These are phyloP conservation scores for Unio pictorum DNA, from an alignment of 2,888 invertebrate genomes.

Conservation along the genomic window DNA sequence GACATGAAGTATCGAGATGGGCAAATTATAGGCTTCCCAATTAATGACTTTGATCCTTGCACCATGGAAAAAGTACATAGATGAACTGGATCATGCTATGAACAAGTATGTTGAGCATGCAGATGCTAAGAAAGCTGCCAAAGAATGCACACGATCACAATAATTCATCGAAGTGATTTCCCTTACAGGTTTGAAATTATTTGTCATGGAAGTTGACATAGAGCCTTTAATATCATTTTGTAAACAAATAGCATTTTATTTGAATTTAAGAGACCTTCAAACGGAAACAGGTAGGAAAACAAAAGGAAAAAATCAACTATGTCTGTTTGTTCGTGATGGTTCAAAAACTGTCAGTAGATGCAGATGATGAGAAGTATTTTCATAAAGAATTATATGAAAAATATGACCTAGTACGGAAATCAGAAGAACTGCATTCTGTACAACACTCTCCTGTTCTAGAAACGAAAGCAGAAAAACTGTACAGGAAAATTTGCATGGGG, in stretches of 20 bases:
- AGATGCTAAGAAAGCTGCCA: not conserved
- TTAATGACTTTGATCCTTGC: no score
- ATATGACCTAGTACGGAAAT: not conserved
- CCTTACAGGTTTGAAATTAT: not conserved
- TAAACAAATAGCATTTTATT: not conserved
- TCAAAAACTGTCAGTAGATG: no score
- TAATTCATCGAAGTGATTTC: slow-evolving; percentile 3
- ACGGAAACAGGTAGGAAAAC: not conserved
- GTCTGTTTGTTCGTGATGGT: not conserved
- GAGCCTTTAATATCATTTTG: slow-evolving; percentile 3
- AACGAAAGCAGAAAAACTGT: slow-evolving; percentile 5
- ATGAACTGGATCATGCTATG: no score
- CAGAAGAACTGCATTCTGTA: not conserved
- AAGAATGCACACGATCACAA: slow-evolving; percentile 3
- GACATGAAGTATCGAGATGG: no score
- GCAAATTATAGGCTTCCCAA: no score
- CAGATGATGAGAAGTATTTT: no score
- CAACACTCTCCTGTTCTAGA: not conserved
- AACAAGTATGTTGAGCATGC: no score
- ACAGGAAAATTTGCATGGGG: slow-evolving; percentile 6
- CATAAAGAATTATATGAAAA: no score
- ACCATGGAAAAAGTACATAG: no score
- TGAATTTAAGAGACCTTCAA: slow-evolving; percentile 6
- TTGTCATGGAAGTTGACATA: slow-evolving; percentile 12
- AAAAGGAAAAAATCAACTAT: not conserved